Evolutionary conservation across 2,888 invertebrate species (phyloP).

Genomic region (Julus scandinavius): DNA sequence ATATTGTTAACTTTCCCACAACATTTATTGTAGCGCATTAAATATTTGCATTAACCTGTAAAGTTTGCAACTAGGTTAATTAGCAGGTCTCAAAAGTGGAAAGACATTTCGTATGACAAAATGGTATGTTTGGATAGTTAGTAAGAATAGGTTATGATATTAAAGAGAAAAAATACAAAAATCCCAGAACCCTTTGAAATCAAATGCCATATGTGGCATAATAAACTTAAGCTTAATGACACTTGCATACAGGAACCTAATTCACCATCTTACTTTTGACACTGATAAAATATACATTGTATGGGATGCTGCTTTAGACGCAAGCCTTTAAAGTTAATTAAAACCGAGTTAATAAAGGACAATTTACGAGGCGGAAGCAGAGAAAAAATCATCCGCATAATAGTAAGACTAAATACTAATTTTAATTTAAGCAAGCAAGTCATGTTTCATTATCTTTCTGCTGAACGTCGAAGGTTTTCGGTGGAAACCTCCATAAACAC

Average conservation of each 20-base stretch:
- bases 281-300: background rate
- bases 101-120: no score
- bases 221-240: background rate
- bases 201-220: background rate
- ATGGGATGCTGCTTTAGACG: conserved; percentile 19
- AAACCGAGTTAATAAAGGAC: conserved; percentile 20
- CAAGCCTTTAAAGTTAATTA: conserved; percentile 27
- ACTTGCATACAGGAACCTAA: background rate
- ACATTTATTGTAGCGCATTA: no score
- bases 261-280: background rate
- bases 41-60: no score
- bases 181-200: no score
- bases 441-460: conserved; percentile 37
- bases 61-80: no score
- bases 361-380: conserved; percentile 18
- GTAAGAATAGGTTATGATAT: no score
- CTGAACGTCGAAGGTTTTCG: conserved; percentile 34
- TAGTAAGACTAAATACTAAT: conserved; percentile 31
- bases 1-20: no score
- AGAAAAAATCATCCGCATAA: conserved; percentile 1
- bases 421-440: conserved; percentile 40
- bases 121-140: no score
- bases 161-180: no score
- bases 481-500: conserved; percentile 43
- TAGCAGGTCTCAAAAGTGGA: no score